These are phyloP conservation scores for Paratrypauchen microcephalus DNA, from an alignment of 2,797 vertebrate species.

Conservation along the genomic window DNA sequence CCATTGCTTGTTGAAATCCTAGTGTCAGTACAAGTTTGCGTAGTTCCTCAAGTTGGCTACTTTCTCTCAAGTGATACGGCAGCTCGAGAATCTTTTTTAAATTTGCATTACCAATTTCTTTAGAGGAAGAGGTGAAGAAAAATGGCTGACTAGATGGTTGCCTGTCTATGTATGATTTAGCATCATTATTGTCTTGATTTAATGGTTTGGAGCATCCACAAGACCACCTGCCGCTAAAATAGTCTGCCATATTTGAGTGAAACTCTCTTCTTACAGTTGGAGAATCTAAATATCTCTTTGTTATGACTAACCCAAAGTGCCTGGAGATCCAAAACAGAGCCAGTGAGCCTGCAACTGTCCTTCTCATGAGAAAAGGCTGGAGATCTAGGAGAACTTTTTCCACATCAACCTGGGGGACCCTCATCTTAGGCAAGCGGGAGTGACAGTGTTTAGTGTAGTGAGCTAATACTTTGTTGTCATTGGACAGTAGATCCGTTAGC, in stretches of 20 bases:
- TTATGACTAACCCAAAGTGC: slow-evolving; percentile 74
- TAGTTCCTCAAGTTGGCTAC: slow-evolving; percentile 61
- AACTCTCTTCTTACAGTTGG: slow-evolving; percentile 40
- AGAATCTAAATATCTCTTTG: slow-evolving; percentile 65
- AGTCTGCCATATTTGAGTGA: slow-evolving; percentile 71
- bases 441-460: slow-evolving; percentile 27
- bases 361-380: slow-evolving; percentile 65
- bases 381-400: slow-evolving; percentile 76
- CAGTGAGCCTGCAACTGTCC: slow-evolving; percentile 48
- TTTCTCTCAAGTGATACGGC: slow-evolving; percentile 73
- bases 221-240: slow-evolving; percentile 69
- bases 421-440: slow-evolving; percentile 27
- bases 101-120: slow-evolving; percentile 44
- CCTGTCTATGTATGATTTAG: slow-evolving; percentile 50
- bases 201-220: slow-evolving; percentile 55
- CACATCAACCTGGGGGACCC: slow-evolving; percentile 67
- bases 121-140: slow-evolving; percentile 44
- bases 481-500: slow-evolving; percentile 75
- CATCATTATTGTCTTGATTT: not conserved
- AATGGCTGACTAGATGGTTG: slow-evolving; percentile 68
- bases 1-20: slow-evolving; percentile 73
- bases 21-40: slow-evolving; percentile 63
- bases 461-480: slow-evolving; percentile 51
- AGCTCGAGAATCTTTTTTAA: slow-evolving; percentile 74
- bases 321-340: slow-evolving; percentile 77